phyloP scores from a whole-genome alignment of 2,888 invertebrate species.

The Eudasyphora cyanicolor region DNA sequence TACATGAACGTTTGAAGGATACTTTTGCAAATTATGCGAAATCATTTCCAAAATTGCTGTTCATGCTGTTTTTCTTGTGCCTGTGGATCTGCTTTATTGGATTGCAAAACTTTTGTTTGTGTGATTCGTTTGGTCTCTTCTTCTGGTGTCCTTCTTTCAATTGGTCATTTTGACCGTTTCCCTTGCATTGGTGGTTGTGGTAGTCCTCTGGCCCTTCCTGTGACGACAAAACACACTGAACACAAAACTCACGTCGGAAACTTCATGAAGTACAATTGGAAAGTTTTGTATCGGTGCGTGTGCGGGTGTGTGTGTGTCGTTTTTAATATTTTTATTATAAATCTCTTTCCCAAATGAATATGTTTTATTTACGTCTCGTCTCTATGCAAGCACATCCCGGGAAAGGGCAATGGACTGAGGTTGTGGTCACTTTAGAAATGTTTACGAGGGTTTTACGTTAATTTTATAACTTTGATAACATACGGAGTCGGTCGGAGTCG shows the following conservation, averaged over 20 bases:
- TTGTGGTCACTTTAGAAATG: slow-evolving; percentile 56
- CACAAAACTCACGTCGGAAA: slow-evolving; percentile 47
- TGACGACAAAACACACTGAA: slow-evolving; percentile 32
- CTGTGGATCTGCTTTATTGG: slow-evolving; percentile 37
- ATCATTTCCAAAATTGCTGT: slow-evolving; percentile 75
- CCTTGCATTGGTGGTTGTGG: slow-evolving; percentile 40
- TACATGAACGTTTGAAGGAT: slow-evolving; percentile 62
- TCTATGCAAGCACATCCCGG: slow-evolving; percentile 23
- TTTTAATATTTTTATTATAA: slow-evolving; percentile 59
- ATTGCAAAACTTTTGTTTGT: slow-evolving; percentile 57
- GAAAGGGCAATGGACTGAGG: slow-evolving; percentile 33
- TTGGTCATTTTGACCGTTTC: slow-evolving; percentile 52
- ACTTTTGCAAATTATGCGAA: slow-evolving; percentile 78
- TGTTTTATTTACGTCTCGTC: slow-evolving; percentile 58
- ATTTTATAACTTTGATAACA: slow-evolving; percentile 64
- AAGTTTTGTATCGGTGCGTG: slow-evolving; percentile 31
- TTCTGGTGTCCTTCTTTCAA: slow-evolving; percentile 54
- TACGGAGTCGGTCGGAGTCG: slow-evolving; percentile 39
- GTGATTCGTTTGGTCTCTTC: slow-evolving; percentile 37
- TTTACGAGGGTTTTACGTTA: slow-evolving; percentile 65
- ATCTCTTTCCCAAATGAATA: slow-evolving; percentile 60
- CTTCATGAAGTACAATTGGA: slow-evolving; percentile 48
- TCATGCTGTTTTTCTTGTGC: slow-evolving; percentile 60
- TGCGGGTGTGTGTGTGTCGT: neutral
- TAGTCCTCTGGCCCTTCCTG: slow-evolving; percentile 33